Conservation (phyloP, 2,888 invertebrate genomes). For the Sclerodermus sp. region DNA sequence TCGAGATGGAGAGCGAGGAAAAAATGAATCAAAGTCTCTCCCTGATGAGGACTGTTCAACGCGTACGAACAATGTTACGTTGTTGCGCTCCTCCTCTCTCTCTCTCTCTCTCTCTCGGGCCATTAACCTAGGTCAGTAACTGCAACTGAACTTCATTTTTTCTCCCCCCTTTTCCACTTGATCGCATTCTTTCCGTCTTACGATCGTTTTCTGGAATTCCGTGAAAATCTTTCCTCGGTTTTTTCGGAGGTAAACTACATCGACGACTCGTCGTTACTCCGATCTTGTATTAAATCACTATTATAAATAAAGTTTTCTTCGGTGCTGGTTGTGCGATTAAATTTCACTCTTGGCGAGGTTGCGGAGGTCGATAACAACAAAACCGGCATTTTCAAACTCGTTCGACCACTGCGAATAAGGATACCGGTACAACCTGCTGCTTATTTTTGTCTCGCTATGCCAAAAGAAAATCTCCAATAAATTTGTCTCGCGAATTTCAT, state of each 20-base stretch:
- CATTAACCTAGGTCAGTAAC: constrained; percentile 51
- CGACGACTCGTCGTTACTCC: background rate
- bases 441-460: constrained; percentile 18
- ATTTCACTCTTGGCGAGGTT: too few relatives aligned
- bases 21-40: too few relatives aligned
- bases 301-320: too few relatives aligned
- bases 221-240: background rate
- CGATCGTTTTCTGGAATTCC: constrained; percentile 8
- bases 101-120: constrained; percentile 37
- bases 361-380: constrained; percentile 15
- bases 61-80: constrained; percentile 39
- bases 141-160: constrained; percentile 20
- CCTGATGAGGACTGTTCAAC: too few relatives aligned
- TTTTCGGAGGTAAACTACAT: background rate
- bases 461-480: too few relatives aligned
- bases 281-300: too few relatives aligned
- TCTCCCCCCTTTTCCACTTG: constrained; percentile 18
- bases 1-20: too few relatives aligned
- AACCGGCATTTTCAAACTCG: constrained; percentile 31
- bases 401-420: constrained; percentile 11
- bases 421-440: constrained; percentile 22
- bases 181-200: constrained; percentile 8
- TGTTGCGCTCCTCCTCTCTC: too few relatives aligned
- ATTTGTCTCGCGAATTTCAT: too few relatives aligned
- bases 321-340: too few relatives aligned